phyloP scores from a whole-genome alignment of 2,797 vertebrate genomes.

The Phyllotis vaccarum region DNA sequence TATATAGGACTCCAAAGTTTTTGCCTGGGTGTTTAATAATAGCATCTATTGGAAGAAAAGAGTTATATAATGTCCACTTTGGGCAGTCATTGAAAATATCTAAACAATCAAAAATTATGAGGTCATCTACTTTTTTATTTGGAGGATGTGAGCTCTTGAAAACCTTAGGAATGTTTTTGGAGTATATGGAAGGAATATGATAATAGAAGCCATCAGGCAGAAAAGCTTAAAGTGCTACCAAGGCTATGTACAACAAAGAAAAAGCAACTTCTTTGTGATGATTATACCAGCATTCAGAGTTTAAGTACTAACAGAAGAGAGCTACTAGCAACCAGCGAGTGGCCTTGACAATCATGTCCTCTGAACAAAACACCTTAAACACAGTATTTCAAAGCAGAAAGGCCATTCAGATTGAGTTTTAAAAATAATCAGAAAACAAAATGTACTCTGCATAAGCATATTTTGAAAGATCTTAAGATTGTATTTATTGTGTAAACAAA shows the following conservation, averaged over 20 bases:
- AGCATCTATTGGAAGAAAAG: background rate
- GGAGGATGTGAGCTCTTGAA: background rate
- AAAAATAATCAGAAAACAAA: slow-evolving; percentile 21
- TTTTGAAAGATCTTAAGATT: background rate
- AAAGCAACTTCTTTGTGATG: background rate
- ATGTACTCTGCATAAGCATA: background rate
- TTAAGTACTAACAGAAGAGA: background rate
- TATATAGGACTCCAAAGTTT: no score
- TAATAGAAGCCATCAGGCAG: background rate
- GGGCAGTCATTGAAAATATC: background rate
- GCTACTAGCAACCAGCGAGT: background rate
- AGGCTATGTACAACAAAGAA: background rate
- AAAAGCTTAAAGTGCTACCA: background rate
- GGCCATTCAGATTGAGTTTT: background rate
- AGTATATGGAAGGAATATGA: background rate
- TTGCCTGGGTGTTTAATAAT: background rate
- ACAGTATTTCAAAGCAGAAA: background rate
- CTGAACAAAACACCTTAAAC: background rate
- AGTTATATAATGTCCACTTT: background rate
- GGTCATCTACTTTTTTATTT: background rate
- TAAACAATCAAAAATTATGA: background rate
- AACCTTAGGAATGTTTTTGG: background rate
- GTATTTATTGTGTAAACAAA: background rate
- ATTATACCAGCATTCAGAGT: background rate
- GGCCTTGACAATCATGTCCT: background rate